Conservation (phyloP, 2,113 vertebrate genomes). For the Vulpes ferrilata region DNA sequence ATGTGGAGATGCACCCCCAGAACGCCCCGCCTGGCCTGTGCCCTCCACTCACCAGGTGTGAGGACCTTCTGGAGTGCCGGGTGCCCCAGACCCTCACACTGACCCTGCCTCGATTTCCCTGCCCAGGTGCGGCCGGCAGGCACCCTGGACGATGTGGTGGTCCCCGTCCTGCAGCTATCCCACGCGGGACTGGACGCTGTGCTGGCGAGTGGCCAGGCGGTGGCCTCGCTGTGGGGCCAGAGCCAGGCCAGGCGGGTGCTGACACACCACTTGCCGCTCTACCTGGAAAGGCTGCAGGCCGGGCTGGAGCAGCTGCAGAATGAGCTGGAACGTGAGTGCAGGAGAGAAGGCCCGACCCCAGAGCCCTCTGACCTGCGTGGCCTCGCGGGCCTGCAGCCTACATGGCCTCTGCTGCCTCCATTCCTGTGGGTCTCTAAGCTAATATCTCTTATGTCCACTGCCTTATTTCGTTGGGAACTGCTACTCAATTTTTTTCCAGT, state of each 20-base stretch:
- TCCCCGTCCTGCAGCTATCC: slow-evolving; percentile 75
- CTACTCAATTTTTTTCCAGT: background rate
- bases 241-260: slow-evolving; percentile 80
- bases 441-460: rapidly evolving
- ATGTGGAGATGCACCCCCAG: background rate
- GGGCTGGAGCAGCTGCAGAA: slow-evolving; percentile 87
- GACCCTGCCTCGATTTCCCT: background rate
- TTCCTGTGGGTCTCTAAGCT: background rate
- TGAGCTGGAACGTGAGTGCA: slow-evolving; percentile 91
- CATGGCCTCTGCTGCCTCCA: rapidly evolving
- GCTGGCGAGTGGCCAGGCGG: background rate
- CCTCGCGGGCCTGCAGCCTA: background rate
- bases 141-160: slow-evolving; percentile 85
- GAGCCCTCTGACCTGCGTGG: background rate
- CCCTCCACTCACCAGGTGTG: background rate
- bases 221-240: slow-evolving; percentile 84
- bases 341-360: rapidly evolving
- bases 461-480: background rate
- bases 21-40: background rate
- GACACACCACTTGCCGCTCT: slow-evolving; percentile 82
- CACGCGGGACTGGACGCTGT: slow-evolving; percentile 82
- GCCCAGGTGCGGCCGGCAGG: slow-evolving; percentile 84
- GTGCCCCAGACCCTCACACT: rapidly evolving
- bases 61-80: background rate
- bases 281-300: slow-evolving; percentile 86